Evolutionary conservation across 2,888 invertebrate species (phyloP), one percentile per base, ranked within the genome.

Genomic region (Hedychridium roseum): DNA sequence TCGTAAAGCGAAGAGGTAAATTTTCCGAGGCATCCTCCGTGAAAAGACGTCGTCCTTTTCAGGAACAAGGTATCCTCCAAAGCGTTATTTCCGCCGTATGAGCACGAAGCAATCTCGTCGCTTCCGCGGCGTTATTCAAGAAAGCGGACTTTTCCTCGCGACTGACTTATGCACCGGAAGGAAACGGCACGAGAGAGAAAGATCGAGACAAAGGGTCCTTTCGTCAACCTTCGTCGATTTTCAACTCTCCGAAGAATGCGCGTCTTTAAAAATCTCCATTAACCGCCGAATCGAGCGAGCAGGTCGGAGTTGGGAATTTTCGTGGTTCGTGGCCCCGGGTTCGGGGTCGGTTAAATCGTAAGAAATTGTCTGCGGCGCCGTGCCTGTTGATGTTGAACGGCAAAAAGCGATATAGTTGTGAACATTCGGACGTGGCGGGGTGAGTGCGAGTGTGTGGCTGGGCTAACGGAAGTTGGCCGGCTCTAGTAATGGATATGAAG

Each of bases 101-200:
- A 55, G 57, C 57, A 36, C 49, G 36, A 49, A 52, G 61, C 51
- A 64, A 64, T 63, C 59, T 64, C 54, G 52, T 51, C 50, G 50
- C 58, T 61, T 57, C 58, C 59, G 58, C 50, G 45, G 50, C 47
- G 52, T 43, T 52, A 49, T 45, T 46, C 37, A 36, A 49, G 40
- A 30, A 38, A 45, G 46, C 34, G 42, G 41, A 53, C 39, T 41
- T 39, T n/a, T n/a, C n/a, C 41, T 36, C 31, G 16, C 42, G 27
- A 9, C 36, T 26, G 39, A 14, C 38, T 28, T 31, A 26, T 38
- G 17, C 18, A 23, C 18, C 15, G 14, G 28, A 43, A 43, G 16
- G 43, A 36, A 43, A 47, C 9, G 15, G 14, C 3, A 5, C 27
- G 17, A 31, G 14, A 15, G 16, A 37, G 11, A 23, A 16, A 14